phyloP scores from a whole-genome alignment of 2,113 vertebrate genomes.

The human region DNA sequence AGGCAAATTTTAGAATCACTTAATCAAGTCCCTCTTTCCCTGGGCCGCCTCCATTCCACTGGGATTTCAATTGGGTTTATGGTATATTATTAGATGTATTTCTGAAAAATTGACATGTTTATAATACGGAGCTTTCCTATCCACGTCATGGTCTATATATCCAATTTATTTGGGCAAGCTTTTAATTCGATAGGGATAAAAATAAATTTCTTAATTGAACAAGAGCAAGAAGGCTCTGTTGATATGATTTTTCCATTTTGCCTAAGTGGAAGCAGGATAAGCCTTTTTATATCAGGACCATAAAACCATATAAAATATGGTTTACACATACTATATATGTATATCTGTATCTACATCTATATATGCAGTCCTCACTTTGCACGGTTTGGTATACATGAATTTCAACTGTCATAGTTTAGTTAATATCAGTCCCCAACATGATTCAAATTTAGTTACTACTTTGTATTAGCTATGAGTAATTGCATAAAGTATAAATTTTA shows the following conservation, averaged over 20 bases:
- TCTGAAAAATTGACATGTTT: not conserved
- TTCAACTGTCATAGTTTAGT: not conserved
- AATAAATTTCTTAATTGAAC: not conserved
- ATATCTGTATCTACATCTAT: not conserved
- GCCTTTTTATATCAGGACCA: not conserved
- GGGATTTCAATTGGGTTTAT: not conserved
- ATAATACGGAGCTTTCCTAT: not conserved
- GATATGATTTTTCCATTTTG: not conserved
- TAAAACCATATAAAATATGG: conserved; percentile 5
- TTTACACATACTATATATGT: not conserved
- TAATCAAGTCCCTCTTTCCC: not conserved
- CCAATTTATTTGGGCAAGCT: not conserved
- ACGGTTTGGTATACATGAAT: not conserved
- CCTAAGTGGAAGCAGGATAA: not conserved
- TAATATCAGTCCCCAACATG: not conserved
- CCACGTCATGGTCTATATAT: not conserved
- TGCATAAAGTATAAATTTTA: not conserved
- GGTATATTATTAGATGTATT: not conserved
- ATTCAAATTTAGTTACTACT: not conserved
- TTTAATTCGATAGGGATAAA: not conserved
- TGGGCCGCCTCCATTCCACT: not conserved
- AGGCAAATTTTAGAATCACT: not conserved
- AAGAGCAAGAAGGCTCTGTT: not conserved
- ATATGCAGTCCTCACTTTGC: not conserved
- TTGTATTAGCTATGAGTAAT: not conserved